Evolutionary conservation across 2,113 vertebrate species (phyloP), one percentile per base, ranked within the genome.

Genomic region (Pyxicephalus adspersus): DNA sequence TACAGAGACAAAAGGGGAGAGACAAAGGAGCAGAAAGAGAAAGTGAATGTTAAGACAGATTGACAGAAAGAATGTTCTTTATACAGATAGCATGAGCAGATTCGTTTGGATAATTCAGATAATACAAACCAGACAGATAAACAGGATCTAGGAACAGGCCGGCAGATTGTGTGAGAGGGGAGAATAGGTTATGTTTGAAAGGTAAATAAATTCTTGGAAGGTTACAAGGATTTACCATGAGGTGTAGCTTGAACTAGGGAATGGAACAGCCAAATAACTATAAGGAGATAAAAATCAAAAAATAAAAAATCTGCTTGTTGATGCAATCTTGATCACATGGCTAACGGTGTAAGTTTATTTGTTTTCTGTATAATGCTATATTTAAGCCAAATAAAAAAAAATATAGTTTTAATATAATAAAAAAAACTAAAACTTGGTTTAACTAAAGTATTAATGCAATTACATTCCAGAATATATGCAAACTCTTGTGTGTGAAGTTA

Each of bases 91-190:
- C 67, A 72, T 38, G 45, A 63, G 55, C 68, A 73, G 20, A 64
- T 54, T 54, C 13, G 28, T 64, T 64, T 34, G 68, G 58, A 73
- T 26, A 63, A 72, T 65, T 64, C 63, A 55, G 67, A 81, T 81
- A 81, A 81, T 65, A 73, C 50, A 73, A 64, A 64, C 79, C 60
- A 64, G 77, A 79, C 52, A 61, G 65, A 70, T 78, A 78, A 68
- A 78, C 76, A 79, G 79, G 68, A 81, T 72, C 67, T 81, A 73
- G 60, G 51, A 81, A 64, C 58, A 73, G 68, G 73, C 68, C 73
- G 58, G 45, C 57, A 73, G 68, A 23, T n/a, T 64, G 58, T 38
- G 45, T 34, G 77, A 80, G 65, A 50, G 55, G 68, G 55, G 71
- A 60, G n/a, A 15, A 60, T 18, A 54, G 26, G 68, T 51, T 34